Evolutionary conservation across 2,888 invertebrate genomes (phyloP).

Genomic region (Erebia palarica): DNA sequence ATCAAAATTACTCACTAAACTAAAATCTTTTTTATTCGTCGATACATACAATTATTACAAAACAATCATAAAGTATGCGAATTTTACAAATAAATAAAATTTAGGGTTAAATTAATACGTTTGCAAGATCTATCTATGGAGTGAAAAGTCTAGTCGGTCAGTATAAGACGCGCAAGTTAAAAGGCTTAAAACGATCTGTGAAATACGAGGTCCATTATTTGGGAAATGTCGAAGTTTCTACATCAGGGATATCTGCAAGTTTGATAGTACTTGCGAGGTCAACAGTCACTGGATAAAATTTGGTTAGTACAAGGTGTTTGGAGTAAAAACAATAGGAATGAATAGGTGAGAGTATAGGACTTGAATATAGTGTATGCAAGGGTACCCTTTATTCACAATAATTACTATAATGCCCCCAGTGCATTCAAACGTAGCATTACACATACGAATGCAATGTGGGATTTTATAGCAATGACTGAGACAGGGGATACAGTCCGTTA

Average conservation of each 20-base stretch:
- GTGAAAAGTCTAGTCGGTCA: neutral
- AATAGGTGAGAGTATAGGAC: neutral
- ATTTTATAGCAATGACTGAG: no score
- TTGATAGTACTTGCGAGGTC: neutral
- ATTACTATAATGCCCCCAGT: no score
- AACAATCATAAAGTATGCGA: neutral
- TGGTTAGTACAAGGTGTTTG: conserved; percentile 7
- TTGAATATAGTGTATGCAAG: conserved; percentile 13
- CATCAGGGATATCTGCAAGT: neutral
- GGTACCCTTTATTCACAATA: neutral
- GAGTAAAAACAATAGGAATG: neutral
- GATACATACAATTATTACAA: neutral
- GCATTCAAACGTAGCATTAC: no score
- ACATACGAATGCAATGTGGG: no score
- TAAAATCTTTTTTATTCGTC: neutral
- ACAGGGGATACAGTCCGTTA: no score
- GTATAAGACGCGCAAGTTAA: neutral
- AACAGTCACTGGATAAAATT: neutral
- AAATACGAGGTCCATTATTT: neutral
- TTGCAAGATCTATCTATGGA: neutral
- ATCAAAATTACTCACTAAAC: neutral
- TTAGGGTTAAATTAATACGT: neutral
- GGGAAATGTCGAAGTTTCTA: neutral
- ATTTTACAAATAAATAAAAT: neutral
- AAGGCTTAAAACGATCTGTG: neutral